Percentiles rank a stretch among this genome's conserved stretches.
These are phyloP conservation scores for Amiota communis DNA, from an alignment of 2,888 invertebrate species.

Conservation along the genomic window DNA sequence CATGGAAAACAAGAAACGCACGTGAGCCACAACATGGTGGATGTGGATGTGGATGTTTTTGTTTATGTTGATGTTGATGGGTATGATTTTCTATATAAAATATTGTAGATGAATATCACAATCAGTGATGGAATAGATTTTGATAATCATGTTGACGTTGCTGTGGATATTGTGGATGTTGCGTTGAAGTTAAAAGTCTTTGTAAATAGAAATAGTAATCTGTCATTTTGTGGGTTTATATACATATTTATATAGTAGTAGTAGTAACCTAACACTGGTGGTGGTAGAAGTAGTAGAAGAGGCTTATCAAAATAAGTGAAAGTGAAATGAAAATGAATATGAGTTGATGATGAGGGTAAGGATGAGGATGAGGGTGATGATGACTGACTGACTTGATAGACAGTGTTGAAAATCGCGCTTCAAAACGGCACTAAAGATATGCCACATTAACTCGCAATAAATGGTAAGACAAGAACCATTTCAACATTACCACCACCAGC, in stretches of 20 bases:
- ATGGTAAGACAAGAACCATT: not conserved
- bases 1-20: not conserved
- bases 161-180: not conserved
- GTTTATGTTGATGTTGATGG: not conserved
- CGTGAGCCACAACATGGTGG: conserved; percentile 5
- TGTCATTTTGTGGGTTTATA: conserved; percentile 36
- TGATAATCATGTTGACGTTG: not conserved
- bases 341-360: not conserved
- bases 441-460: conserved; percentile 8
- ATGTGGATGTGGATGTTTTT: not conserved
- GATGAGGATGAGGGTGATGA: not conserved
- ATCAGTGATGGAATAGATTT: no score
- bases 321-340: not conserved
- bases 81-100: no score
- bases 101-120: no score
- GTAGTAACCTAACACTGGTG: no score
- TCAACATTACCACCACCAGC: not conserved
- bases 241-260: no score
- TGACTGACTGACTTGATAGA: not conserved
- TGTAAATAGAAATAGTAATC: conserved; percentile 37
- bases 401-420: not conserved
- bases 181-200: conserved; percentile 8
- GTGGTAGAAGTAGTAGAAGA: no score
- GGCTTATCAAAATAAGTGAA: no score
- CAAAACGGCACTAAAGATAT: not conserved